A percentile compares a stretch with the other conserved stretches of the same genome.
These are phyloP conservation scores for Pyralis farinalis DNA, from an alignment of 2,888 invertebrate species.

Conservation along the genomic window DNA sequence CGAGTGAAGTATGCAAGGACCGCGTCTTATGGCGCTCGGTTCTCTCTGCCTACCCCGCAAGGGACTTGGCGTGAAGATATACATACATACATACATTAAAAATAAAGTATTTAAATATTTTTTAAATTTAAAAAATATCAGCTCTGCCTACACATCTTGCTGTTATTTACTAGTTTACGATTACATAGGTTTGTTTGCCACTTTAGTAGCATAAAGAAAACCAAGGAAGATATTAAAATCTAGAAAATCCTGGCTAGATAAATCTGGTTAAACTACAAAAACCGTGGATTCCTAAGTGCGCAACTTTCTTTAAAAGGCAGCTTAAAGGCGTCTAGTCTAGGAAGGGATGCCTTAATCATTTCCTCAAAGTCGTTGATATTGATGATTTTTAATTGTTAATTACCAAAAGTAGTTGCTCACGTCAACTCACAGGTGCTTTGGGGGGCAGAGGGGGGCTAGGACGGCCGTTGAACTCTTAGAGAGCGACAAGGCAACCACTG, in stretches of 20 bases:
- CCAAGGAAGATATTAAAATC: neutral
- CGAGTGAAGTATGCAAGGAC: too few relatives aligned
- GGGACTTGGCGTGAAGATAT: too few relatives aligned
- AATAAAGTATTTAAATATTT: too few relatives aligned
- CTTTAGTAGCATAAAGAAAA: too few relatives aligned
- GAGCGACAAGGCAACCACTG: conserved; percentile 27
- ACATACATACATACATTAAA: too few relatives aligned
- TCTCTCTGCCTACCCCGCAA: too few relatives aligned
- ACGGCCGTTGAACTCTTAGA: conserved; percentile 70
- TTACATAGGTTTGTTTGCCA: too few relatives aligned
- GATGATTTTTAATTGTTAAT: conserved; percentile 59
- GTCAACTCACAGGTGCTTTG: conserved; percentile 44
- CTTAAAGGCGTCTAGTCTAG: conserved; percentile 10
- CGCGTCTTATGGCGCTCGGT: too few relatives aligned
- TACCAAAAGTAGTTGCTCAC: conserved; percentile 62
- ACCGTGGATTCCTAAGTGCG: neutral
- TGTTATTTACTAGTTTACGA: too few relatives aligned
- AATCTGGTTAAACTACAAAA: neutral
- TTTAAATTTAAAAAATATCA: too few relatives aligned
- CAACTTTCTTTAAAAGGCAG: conserved; percentile 5
- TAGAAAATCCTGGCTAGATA: neutral
- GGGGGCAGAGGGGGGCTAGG: conserved; percentile 58
- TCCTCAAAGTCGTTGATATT: conserved; percentile 47
- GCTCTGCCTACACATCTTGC: too few relatives aligned
- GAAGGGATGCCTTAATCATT: conserved; percentile 32